Evolutionary conservation across 2,113 vertebrate genomes (phyloP), one percentile per base, ranked within the genome.

Genomic region (Psittacula cyanocephala): DNA sequence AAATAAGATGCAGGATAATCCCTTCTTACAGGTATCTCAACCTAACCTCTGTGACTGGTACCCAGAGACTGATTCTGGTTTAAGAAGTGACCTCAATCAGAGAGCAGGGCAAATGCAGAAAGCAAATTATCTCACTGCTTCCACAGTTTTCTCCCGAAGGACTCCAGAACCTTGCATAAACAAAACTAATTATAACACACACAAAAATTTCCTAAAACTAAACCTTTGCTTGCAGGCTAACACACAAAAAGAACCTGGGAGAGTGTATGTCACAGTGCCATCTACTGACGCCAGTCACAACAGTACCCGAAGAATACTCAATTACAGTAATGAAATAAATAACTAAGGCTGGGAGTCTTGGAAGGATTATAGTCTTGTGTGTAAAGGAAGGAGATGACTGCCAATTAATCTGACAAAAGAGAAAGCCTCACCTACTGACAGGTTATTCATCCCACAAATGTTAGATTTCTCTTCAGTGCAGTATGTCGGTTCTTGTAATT

Each of bases 251-350:
- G 69, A 8, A 28, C 57, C 39, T 47, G 86, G 69, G 6, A 97
- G 95, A 93, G 84, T 72, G 93, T 92, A 79, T 96, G 96, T 94
- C 94, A 96, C 93, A 97, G 96, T 97, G 96, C 96, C 96, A 97
- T 96, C 96, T 97, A 97, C 96, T 95, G 96, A 95, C 96, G 29
- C 80, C 91, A 60, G 86, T 9, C 83, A 46, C 70, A 35, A 31
- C 29, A n/a, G 44, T 60, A 6, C 23, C 46, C 5, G 17, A 67
- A 91, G 86, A 75, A 23, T 15, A 84, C 29, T 68, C 86, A 44
- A 60, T 62, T 65, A 72, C 57, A 22, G 57, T 10, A n/a, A 47
- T 20, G 31, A 91, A 91, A 93, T 55, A 93, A 93, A 80, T 91
- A 95, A 93, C 78, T 64, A 74, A 87, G 67, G 65, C 77, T 55